Percentiles rank a stretch among this genome's conserved stretches.
Evolutionary conservation across 2,113 vertebrate species (phyloP).

Genomic region (Cyprinodon variegatus): DNA sequence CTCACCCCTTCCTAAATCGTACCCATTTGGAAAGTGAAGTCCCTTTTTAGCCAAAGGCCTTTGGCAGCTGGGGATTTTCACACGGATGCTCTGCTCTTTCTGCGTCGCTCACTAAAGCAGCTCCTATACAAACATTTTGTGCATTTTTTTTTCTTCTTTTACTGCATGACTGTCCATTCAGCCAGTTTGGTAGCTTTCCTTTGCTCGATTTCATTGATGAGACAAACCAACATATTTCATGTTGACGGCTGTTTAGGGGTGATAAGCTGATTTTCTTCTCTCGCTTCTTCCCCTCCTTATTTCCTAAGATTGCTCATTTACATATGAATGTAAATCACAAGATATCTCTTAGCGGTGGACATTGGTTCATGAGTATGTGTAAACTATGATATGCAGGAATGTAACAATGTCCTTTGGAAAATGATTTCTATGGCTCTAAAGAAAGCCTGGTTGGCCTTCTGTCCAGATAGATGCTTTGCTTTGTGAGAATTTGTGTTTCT

Average conservation of each 20-base stretch:
- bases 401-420: constrained; percentile 38
- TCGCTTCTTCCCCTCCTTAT: constrained; percentile 8
- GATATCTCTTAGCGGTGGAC: constrained; percentile 41
- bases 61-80: constrained; percentile 55
- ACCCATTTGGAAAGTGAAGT: constrained; percentile 63
- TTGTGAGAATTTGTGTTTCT: constrained; percentile 30
- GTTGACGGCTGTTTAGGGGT: constrained; percentile 54
- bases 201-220: constrained; percentile 39
- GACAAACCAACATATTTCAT: constrained; percentile 56
- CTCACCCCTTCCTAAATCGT: constrained; percentile 35
- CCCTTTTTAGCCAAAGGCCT: constrained; percentile 60
- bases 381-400: constrained; percentile 47
- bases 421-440: constrained; percentile 12
- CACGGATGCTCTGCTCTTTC: constrained; percentile 49
- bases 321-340: constrained; percentile 70
- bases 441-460: constrained; percentile 24
- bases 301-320: constrained; percentile 56
- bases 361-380: constrained; percentile 50
- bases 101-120: constrained; percentile 58
- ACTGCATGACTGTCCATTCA: constrained; percentile 58
- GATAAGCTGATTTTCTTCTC: constrained; percentile 67
- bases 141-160: constrained; percentile 16
- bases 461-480: constrained; percentile 39
- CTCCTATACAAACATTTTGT: constrained; percentile 42
- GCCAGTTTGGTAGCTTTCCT: constrained; percentile 48